Base-by-base conservation (phyloP, 2,797 vertebrate genomes). In the Melopsittacus undulatus region DNA sequence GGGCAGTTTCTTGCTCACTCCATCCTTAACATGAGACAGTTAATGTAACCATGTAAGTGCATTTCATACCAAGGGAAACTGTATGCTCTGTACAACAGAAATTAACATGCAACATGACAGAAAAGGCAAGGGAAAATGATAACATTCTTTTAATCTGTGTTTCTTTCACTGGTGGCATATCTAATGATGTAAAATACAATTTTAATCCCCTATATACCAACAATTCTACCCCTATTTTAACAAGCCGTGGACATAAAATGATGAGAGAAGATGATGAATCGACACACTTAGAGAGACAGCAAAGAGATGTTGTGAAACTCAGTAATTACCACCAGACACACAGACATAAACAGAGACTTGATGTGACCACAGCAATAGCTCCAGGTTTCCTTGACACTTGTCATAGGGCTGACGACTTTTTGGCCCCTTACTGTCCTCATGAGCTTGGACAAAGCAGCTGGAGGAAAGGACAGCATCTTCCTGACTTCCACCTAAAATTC, bases 401-500 rank as follows among this genome's bases (percentile, higher is more conserved):
- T 82, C 36, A 42, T 4, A 12, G 15, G 18, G 23, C 24, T 57
- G 26, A 84, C 42, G 26, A 36, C 38, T 85, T 78, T 49, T 64
- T 64, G 75, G 40, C 51, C 20, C 43, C 87, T 94, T 63, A 8
- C 34, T 82, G 42, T 94, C n/a, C 36, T 40, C 36, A 8, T 45
- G 48, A 70, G 26, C 52, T 76, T 87, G 62, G 49, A 30, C 75
- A 85, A 93, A 89, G 42, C 21, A 75, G 18, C 3, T 40, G 48
- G 29, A 87, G 38, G 62, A 81, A 85, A 72, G 24, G 14, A 43
- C 45, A 54, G 9, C 15, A 68, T 83, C 78, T 83, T 75, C 49
- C 0, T 4, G 36, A 87, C 93, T 83, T 92, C 48, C 27, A 18
- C 42, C 73, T 83, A 78, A 75, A 92, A 96, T 89, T 91, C 49